Conservation (phyloP, 2,113 vertebrate genomes). For the Chunga burmeisteri region DNA sequence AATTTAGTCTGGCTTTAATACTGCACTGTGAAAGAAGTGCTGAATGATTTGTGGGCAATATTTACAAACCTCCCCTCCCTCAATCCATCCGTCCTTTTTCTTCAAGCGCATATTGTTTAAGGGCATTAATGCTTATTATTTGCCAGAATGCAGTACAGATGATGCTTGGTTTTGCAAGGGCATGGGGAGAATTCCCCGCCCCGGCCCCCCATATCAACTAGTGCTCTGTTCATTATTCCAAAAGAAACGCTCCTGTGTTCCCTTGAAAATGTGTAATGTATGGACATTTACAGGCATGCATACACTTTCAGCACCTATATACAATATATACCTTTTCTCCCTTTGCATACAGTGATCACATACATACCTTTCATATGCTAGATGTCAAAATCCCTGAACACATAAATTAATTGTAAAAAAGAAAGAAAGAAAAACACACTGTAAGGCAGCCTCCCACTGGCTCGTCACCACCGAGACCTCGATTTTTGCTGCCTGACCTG, state of each 20-base stretch:
- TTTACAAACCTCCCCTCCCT: constrained; percentile 63
- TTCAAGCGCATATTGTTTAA: constrained; percentile 47
- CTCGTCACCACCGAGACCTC: background rate
- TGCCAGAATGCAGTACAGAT: background rate
- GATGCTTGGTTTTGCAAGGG: background rate
- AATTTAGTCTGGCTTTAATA: constrained; percentile 71
- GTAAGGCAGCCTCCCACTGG: background rate
- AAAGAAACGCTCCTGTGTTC: background rate
- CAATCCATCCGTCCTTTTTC: constrained; percentile 16
- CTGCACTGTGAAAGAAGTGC: constrained; percentile 63
- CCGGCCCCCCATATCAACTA: background rate
- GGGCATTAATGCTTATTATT: constrained; percentile 44
- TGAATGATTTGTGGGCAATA: constrained; percentile 69
- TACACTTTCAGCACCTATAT: background rate
- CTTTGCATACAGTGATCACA: background rate
- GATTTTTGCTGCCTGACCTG: background rate
- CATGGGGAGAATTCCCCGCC: background rate
- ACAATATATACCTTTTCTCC: background rate
- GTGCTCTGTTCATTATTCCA: background rate
- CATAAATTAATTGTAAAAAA: background rate
- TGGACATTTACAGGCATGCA: background rate
- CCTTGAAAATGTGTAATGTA: background rate
- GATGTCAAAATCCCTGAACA: background rate
- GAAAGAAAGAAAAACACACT: background rate
- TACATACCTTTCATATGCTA: too few species aligned